A percentile compares a stretch with the other conserved stretches of the same genome.
These are phyloP conservation scores for Graphium colonna DNA, from an alignment of 2,888 invertebrate genomes.

Conservation along the genomic window DNA sequence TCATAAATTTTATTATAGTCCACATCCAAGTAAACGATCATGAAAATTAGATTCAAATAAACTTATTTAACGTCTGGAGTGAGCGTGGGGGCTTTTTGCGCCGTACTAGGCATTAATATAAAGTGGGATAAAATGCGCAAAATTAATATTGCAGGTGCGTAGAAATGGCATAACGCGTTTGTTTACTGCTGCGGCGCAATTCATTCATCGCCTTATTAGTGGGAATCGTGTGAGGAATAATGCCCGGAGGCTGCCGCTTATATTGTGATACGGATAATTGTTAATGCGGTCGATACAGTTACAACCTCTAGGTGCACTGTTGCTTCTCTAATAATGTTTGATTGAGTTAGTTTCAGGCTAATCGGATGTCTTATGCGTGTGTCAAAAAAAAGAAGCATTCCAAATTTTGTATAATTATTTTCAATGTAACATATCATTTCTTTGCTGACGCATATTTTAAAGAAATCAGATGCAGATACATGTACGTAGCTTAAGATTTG, in stretches of 20 bases:
- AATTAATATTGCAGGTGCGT: slow-evolving; percentile 38
- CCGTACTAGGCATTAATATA: background rate
- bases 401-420: no score
- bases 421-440: no score
- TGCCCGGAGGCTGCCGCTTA: slow-evolving; percentile 35
- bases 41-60: background rate
- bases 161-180: slow-evolving; percentile 29
- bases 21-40: background rate
- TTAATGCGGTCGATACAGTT: slow-evolving; percentile 54
- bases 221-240: slow-evolving; percentile 61
- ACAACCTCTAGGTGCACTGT: slow-evolving; percentile 45
- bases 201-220: slow-evolving; percentile 70
- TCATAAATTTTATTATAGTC: no score
- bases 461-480: no score
- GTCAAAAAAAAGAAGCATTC: no score
- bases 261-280: slow-evolving; percentile 38
- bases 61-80: background rate
- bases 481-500: no score
- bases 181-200: slow-evolving; percentile 48
- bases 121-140: slow-evolving; percentile 22
- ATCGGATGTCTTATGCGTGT: no score
- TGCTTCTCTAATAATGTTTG: slow-evolving; percentile 3
- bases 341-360: slow-evolving; percentile 11
- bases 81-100: background rate
- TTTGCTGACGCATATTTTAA: no score